phyloP scores from a whole-genome alignment of 2,888 invertebrate genomes.

The Sceliomorpha sp. region DNA sequence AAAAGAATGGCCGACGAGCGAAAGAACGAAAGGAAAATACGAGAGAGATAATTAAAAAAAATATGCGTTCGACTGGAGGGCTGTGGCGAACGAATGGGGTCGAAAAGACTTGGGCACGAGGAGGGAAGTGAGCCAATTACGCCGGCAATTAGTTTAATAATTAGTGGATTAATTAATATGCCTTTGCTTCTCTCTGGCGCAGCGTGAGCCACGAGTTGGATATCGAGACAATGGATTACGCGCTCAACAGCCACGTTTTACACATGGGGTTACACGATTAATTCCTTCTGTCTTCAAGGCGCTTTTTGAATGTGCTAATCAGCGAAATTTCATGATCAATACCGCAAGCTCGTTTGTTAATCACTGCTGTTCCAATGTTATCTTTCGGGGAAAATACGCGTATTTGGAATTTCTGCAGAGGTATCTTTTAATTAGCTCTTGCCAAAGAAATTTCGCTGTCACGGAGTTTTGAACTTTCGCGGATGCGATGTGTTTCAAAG shows the following conservation, averaged over 20 bases:
- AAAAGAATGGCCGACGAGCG: neutral
- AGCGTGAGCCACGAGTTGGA: neutral
- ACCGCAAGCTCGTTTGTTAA: too few species aligned
- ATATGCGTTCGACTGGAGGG: neutral
- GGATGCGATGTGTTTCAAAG: too few species aligned
- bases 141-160: conserved; percentile 72
- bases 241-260: conserved; percentile 1
- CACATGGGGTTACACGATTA: conserved; percentile 6
- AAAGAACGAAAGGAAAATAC: conserved; percentile 2
- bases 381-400: too few species aligned
- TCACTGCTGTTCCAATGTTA: too few species aligned
- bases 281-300: neutral
- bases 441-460: too few species aligned
- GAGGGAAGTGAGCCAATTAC: conserved; percentile 63
- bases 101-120: conserved; percentile 11
- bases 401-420: too few species aligned
- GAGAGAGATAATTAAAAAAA: conserved; percentile 3
- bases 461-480: too few species aligned
- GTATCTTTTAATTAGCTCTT: too few species aligned
- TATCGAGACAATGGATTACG: conserved; percentile 3
- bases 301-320: too few species aligned
- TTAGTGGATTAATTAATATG: conserved; percentile 60
- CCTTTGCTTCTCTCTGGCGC: conserved; percentile 13
- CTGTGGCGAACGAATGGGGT: neutral
- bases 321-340: too few species aligned